These are phyloP conservation scores for Luehdorfia chinensis DNA, from an alignment of 1,140 invertebrate genomes.

Conservation along the genomic window DNA sequence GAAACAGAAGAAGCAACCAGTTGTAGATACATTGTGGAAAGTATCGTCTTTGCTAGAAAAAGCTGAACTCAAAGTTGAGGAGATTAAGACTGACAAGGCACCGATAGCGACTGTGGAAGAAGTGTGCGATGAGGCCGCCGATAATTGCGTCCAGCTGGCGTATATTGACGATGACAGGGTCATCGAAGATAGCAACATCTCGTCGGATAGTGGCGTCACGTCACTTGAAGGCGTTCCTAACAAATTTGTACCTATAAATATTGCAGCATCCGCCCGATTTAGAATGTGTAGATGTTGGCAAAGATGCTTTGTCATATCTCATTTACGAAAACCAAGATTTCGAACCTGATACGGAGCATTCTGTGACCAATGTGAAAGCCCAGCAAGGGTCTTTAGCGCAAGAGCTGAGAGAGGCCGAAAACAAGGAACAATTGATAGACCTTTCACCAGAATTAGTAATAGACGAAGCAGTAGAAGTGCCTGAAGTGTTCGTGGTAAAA, in stretches of 20 bases:
- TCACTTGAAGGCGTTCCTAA: slow-evolving; percentile 18
- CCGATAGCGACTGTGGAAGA: slow-evolving; percentile 66
- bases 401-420: slow-evolving; percentile 56
- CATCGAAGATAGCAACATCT: slow-evolving; percentile 26
- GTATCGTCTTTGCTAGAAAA: slow-evolving; percentile 17
- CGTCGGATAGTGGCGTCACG: slow-evolving; percentile 21
- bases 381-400: slow-evolving; percentile 47
- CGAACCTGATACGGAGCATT: slow-evolving; percentile 25
- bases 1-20: slow-evolving; percentile 40
- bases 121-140: slow-evolving; percentile 48
- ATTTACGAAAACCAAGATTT: slow-evolving; percentile 50
- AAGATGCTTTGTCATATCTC: slow-evolving; percentile 61
- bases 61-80: slow-evolving; percentile 38
- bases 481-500: slow-evolving; percentile 48
- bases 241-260: slow-evolving; percentile 20
- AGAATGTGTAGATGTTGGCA: slow-evolving; percentile 52
- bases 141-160: slow-evolving; percentile 45
- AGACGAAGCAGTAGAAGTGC: slow-evolving; percentile 53
- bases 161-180: slow-evolving; percentile 57
- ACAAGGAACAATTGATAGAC: slow-evolving; percentile 51
- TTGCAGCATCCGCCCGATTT: slow-evolving; percentile 8
- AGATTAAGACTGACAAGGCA: slow-evolving; percentile 44
- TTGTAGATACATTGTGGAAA: slow-evolving; percentile 17
- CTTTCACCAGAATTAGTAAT: slow-evolving; percentile 61
- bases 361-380: slow-evolving; percentile 17